Conservation (phyloP, 2,113 vertebrate species). For the Struthio camelus region DNA sequence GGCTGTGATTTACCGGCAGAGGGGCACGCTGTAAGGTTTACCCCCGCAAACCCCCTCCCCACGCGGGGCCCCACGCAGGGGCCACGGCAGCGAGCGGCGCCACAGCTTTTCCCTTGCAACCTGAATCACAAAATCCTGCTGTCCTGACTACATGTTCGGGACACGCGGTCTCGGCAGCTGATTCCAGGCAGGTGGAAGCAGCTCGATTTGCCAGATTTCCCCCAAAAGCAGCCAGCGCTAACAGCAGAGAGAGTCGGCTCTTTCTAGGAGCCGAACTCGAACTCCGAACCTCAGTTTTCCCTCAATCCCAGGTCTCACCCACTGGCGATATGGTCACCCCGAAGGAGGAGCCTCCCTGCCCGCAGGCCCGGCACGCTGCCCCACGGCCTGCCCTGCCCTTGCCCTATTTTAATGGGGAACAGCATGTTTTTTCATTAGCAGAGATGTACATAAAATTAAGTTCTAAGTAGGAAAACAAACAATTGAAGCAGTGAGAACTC, state of each 20-base stretch:
- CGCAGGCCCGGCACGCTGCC: too few relatives aligned
- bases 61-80: too few relatives aligned
- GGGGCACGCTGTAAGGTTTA: too few relatives aligned
- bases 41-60: too few relatives aligned
- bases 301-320: neutral
- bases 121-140: neutral
- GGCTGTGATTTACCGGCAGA: too few relatives aligned
- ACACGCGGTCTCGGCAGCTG: neutral
- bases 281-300: neutral
- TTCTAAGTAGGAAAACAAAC: neutral
- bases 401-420: neutral
- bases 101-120: neutral
- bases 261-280: neutral
- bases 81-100: too few relatives aligned
- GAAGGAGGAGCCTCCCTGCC: too few relatives aligned
- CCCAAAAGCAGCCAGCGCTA: rapidly evolving
- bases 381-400: neutral
- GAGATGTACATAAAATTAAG: neutral
- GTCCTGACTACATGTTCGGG: rapidly evolving
- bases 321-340: too few relatives aligned
- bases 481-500: neutral
- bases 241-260: neutral
- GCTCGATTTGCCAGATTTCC: neutral
- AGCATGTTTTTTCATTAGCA: neutral
- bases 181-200: neutral